These are phyloP conservation scores for Cynopterus brachyotis DNA, from an alignment of 2,113 vertebrate species.

Conservation along the genomic window DNA sequence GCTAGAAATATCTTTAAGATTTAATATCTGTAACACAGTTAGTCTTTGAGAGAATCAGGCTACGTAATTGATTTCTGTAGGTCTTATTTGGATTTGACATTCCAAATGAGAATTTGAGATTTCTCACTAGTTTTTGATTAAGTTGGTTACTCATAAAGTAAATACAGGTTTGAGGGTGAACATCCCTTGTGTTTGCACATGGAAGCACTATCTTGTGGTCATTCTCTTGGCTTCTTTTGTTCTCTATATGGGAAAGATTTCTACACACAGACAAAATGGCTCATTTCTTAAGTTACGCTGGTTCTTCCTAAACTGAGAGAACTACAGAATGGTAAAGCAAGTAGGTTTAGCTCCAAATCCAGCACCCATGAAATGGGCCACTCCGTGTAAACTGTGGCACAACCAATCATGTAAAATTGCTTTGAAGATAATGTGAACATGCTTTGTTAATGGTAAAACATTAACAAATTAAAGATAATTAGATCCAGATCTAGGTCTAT, in stretches of 20 bases:
- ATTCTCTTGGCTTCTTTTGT: neutral
- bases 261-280: neutral
- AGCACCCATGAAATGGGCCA: neutral
- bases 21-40: neutral
- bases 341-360: neutral
- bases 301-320: neutral
- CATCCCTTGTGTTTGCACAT: neutral
- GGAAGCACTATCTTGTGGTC: neutral
- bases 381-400: neutral
- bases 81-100: neutral
- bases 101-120: neutral
- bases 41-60: neutral
- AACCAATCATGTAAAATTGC: neutral
- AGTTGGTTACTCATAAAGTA: neutral
- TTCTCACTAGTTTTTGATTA: neutral
- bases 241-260: neutral
- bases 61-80: neutral
- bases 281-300: neutral
- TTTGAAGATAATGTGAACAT: slow-evolving; percentile 33
- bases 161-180: neutral
- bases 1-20: neutral
- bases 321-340: neutral
- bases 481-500: neutral
- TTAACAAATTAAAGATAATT: slow-evolving; percentile 39
- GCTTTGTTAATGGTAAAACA: slow-evolving; percentile 27